Conservation (phyloP, 1,140 invertebrate species). For the Hypothenemus hampei region DNA sequence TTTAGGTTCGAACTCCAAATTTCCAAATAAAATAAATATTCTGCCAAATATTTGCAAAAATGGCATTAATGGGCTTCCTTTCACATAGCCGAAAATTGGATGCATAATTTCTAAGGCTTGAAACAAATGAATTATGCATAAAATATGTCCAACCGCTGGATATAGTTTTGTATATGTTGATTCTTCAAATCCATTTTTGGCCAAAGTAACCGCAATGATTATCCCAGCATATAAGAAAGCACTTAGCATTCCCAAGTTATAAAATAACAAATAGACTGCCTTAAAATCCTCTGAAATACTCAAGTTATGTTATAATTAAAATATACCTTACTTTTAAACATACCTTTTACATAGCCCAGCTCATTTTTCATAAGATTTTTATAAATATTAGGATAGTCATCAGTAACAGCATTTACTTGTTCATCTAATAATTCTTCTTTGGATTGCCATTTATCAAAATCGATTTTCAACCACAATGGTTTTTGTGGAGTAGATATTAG, state of each 20-base stretch:
- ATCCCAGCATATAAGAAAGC: constrained; percentile 75
- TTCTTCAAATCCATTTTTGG: constrained; percentile 53
- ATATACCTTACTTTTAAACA: constrained; percentile 1
- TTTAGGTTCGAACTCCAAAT: constrained; percentile 78
- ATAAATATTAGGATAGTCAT: constrained; percentile 74
- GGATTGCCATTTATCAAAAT: constrained; percentile 80
- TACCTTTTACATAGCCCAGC: constrained; percentile 72
- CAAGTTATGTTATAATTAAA: constrained; percentile 41
- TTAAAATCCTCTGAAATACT: constrained; percentile 74
- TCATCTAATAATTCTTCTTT: constrained; percentile 64
- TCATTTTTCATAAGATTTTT: constrained; percentile 73
- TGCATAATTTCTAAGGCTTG: constrained; percentile 87
- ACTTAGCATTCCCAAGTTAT: constrained; percentile 88
- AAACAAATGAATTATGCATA: constrained; percentile 78
- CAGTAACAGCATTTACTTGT: constrained; percentile 59
- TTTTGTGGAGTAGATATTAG: constrained; percentile 72
- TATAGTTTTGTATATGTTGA: constrained; percentile 4
- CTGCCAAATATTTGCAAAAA: constrained; percentile 72
- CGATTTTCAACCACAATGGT: constrained; percentile 85
- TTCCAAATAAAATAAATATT: constrained; percentile 72
- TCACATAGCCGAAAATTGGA: constrained; percentile 83
- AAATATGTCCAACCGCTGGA: constrained; percentile 64
- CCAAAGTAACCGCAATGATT: constrained; percentile 70
- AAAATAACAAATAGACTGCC: constrained; percentile 82
- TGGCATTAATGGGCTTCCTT: constrained; percentile 59